Evolutionary conservation across 2,888 invertebrate genomes (phyloP), one percentile per base, ranked within the genome.

Genomic region (Poecilobothrus nobilitatus): DNA sequence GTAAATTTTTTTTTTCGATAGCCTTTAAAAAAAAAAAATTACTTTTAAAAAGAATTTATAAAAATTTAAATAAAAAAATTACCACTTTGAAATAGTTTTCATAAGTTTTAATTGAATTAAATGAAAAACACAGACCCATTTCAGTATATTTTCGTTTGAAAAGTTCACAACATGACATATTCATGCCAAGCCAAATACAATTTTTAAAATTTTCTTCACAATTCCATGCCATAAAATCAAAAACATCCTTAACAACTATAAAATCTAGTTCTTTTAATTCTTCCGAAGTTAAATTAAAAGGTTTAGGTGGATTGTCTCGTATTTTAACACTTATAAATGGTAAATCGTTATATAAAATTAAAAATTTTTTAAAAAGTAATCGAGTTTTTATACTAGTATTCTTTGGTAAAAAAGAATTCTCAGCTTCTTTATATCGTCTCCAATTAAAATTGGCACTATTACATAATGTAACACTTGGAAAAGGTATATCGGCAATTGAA

Each of bases 41-140:
- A 27, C 27, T 5, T 2, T 27, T 27, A 4, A 27, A 27, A 4
- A 27, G 2, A 4, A 27, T 4, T 27, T 5, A 27, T 4, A 4
- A 27, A 27, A 27, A 27, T 27, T 27, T 27, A 27, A 27, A 27
- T 27, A 27, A 27, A 27, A 4, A 27, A 4, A 4, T 27, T 27
- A 27, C 27, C 27, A 5, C 27, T 27, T 27, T 27, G 5, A 27
- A 4, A 4, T 4, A 27, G 5, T 27, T 27, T 27, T 27, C 27
- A 27, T 4, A 74, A 2, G 77, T 77, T 63, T 80, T 76, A 15
- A 79, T 75, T 0, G 83, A 80, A 75, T 84, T 84, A 73, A 84
- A 84, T 0, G 83, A 75, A 77, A 81, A 83, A 70, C 84, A 84
- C 10, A 82, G 74, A 0, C 84, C 84, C 69, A 78, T 79, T 71